Conservation (phyloP, 2,113 vertebrate genomes). For the Microtus ochrogaster region DNA sequence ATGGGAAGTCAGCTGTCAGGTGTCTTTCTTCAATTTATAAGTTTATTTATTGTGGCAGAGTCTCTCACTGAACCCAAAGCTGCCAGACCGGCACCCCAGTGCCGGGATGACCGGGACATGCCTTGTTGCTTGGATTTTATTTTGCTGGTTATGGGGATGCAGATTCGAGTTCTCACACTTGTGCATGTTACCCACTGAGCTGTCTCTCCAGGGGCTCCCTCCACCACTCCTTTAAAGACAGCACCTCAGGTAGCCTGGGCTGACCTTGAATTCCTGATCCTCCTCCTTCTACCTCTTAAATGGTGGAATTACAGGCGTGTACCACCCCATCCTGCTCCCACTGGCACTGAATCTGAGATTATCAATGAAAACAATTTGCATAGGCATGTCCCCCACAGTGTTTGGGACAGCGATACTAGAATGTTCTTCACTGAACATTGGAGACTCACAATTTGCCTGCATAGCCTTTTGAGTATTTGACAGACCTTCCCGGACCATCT, state of each 20-base stretch:
- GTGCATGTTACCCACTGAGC: background rate
- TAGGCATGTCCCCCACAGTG: background rate
- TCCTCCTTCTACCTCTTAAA: no score
- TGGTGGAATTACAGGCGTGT: background rate
- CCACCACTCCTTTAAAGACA: no score
- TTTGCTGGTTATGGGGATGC: background rate
- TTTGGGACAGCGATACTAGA: background rate
- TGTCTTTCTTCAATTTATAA: background rate
- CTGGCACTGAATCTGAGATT: background rate
- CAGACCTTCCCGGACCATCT: background rate
- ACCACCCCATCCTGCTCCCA: background rate
- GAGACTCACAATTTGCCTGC: background rate
- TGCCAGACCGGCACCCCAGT: background rate
- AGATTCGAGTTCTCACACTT: background rate
- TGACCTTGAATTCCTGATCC: background rate
- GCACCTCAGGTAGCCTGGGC: background rate
- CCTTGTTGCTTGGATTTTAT: background rate
- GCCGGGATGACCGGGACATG: background rate
- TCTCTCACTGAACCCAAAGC: background rate
- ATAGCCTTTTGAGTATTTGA: background rate
- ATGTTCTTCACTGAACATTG: background rate
- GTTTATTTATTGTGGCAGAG: background rate
- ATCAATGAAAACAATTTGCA: background rate
- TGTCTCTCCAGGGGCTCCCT: background rate
- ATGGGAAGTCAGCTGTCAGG: no score